Base-by-base conservation (phyloP, 2,113 vertebrate species). In the Heteronetta atricapilla region DNA sequence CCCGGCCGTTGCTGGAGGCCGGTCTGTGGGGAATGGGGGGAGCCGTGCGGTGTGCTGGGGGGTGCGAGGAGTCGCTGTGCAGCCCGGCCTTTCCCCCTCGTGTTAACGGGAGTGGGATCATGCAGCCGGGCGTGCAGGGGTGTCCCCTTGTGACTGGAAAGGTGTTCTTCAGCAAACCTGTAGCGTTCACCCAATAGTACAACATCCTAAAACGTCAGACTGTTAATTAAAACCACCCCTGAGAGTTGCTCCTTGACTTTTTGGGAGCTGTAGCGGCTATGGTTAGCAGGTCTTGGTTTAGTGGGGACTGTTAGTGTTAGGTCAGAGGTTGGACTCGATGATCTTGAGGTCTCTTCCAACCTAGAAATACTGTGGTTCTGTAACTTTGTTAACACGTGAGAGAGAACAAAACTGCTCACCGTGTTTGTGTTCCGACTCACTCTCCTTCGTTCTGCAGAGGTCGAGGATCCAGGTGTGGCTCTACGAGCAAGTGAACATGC, bases 401-500 rank as follows among this genome's bases (percentile, higher is more conserved):
- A 60, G 34, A 34, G 11, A 17, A 4, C 5, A 7, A 2, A 13
- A 5, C 2, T 10, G 2, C 34, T 55, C 2, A 11, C 23, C 3
- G 2, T 7, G 14, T 16, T 62, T 6, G 17, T 20, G 12, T 8
- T 22, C 40, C 23, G 11, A 3, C 2, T 28, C 48, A 1, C 11
- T 34, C 10, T 64, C 16, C 1, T 36, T 19, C 22, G 0, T 70
- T 22, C 79, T 75, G 19, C 97, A 99, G 99, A 98, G 99, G 34
- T 99, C 99, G 28, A 97, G 99, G 75, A 99, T 99, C 97, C 99
- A 99, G 92, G 99, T 99, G 48, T 99, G 99, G 99, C 97, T 99
- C 52, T 99, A 99, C 36, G 99, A 99, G 91, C 99, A 99, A 89
- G 99, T 99, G 86, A 99, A 99, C 97, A 99, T 99, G 99, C 98